A percentile compares a stretch with the other conserved stretches of the same genome.
phyloP scores from a whole-genome alignment of 2,797 vertebrate genomes.

The Crocodylus rhombifer region DNA sequence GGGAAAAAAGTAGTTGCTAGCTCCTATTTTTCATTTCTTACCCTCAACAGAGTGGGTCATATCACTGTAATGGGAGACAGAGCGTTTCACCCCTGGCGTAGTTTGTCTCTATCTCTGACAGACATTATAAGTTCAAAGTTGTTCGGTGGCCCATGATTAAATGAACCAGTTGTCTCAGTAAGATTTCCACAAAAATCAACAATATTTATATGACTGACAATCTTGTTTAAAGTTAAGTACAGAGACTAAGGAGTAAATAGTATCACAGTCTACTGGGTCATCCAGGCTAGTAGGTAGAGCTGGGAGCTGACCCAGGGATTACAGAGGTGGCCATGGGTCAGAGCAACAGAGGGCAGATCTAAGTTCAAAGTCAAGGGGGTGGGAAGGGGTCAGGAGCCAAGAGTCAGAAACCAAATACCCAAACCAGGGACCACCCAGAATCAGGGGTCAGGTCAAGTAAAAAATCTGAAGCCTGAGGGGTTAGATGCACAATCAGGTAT shows the following conservation, averaged over 20 bases:
- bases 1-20: neutral
- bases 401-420: too few relatives aligned
- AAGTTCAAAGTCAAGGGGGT: too few relatives aligned
- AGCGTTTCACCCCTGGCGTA: neutral
- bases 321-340: too few relatives aligned
- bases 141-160: neutral
- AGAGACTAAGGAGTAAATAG: neutral
- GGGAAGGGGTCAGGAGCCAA: too few relatives aligned
- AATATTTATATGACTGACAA: neutral
- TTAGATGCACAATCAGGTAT: too few relatives aligned
- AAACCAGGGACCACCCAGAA: too few relatives aligned
- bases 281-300: too few relatives aligned
- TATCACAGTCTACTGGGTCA: too few relatives aligned
- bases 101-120: neutral
- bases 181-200: neutral
- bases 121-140: neutral
- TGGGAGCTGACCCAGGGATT: too few relatives aligned
- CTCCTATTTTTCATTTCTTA: neutral
- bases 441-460: too few relatives aligned
- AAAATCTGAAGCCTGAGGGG: too few relatives aligned
- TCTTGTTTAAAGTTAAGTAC: neutral
- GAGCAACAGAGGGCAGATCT: too few relatives aligned
- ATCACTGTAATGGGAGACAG: neutral
- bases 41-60: neutral
- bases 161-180: neutral